Conservation (phyloP, 2,888 invertebrate genomes). For the Sicus ferrugineus region DNA sequence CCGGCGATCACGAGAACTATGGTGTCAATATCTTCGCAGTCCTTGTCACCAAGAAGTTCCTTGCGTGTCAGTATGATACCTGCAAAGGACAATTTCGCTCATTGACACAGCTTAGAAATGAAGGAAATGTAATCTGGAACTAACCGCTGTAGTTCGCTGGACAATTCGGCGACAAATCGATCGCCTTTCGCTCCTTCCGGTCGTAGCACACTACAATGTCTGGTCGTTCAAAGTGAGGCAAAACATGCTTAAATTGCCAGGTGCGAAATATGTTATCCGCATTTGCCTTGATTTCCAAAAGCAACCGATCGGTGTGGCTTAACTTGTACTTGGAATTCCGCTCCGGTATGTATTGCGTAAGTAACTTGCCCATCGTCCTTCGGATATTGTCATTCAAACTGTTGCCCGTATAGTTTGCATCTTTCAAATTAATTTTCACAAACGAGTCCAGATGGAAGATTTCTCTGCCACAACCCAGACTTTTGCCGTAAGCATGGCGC, state of each 20-base stretch:
- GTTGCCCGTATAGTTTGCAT: conserved; percentile 66
- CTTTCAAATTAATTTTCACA: conserved; percentile 60
- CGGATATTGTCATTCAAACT: conserved; percentile 66
- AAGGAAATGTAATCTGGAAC: background rate
- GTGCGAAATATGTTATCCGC: conserved; percentile 66
- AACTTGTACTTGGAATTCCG: conserved; percentile 66
- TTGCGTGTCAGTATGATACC: conserved; percentile 52
- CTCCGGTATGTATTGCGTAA: conserved; percentile 70
- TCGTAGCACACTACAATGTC: conserved; percentile 72
- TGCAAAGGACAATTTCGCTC: no score
- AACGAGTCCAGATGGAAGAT: conserved; percentile 71
- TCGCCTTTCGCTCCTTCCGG: conserved; percentile 64
- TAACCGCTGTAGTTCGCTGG: conserved; percentile 66
- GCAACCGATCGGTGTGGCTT: conserved; percentile 68
- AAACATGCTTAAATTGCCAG: conserved; percentile 68
- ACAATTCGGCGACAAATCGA: conserved; percentile 66
- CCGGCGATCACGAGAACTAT: conserved; percentile 71
- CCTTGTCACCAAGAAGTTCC: conserved; percentile 49
- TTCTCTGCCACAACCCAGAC: conserved; percentile 67
- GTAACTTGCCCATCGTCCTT: conserved; percentile 68
- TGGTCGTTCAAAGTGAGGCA: conserved; percentile 75
- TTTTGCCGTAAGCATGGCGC: conserved; percentile 67
- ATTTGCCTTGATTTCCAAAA: conserved; percentile 68
- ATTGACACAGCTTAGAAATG: background rate
- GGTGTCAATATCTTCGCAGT: conserved; percentile 58